Base-by-base conservation (phyloP, 2,797 vertebrate species). In the Coranthus polyacanthus region DNA sequence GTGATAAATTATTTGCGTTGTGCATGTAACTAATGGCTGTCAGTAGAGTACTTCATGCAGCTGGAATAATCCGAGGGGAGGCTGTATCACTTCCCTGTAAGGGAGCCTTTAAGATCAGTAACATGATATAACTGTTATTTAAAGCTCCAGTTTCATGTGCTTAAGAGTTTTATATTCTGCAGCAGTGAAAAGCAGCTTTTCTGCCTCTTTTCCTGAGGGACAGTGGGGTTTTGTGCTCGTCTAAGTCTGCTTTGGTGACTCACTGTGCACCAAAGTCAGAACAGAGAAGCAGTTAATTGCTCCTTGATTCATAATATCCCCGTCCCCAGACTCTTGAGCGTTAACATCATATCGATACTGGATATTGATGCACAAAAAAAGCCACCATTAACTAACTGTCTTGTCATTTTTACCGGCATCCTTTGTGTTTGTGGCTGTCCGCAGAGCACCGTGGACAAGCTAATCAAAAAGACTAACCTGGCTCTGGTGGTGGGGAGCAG, bases 381-480 rank as follows among this genome's bases (percentile, higher is more conserved):
- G 6, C 12, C n/a, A 22, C 6, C 34, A 39, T 15, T 8, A 24
- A 32, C 20, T 50, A 6, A 51, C 3, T 18, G 12, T 12, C 3
- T 6, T 32, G 56, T 53, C 32, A 38, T 24, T 45, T 34, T 41
- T 6, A 6, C 36, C 63, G 59, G 22, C 13, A 29, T 5, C 64
- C 38, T 72, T 43, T 74, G 53, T 75, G 26, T 58, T 17, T 57
- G 51, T 73, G 55, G 65, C 47, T 18, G 21, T 67, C 62, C 78
- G 57, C 83, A 95, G 95, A 96, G 92, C 91, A 96, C 95, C 0
- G 95, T 96, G 81, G 95, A 96, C 87, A 96, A 96, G 84, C 88
- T 96, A 81, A 96, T 96, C 61, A 96, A 96, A 89, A 96, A 96
- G 90, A 96, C 95, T 0, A 96, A 96, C 87, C 83, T 96, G 86